phyloP scores from a whole-genome alignment of 37 sponge, comb jelly and placozoan species.

The Eunapius fragilis region DNA sequence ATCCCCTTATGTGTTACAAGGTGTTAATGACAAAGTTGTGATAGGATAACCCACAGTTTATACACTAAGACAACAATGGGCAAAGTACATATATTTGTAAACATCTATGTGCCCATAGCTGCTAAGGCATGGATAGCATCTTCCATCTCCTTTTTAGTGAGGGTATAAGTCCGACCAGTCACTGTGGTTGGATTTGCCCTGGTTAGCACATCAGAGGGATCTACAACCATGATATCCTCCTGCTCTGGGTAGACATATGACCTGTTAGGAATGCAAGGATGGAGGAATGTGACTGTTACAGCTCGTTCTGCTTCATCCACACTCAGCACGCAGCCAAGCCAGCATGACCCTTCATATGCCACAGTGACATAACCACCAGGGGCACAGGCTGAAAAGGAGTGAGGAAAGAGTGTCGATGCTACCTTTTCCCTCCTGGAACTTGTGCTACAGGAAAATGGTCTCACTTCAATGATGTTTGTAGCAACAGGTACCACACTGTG shows the following conservation, averaged over 20 bases:
- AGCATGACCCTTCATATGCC: neutral
- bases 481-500: slow-evolving; percentile 3
- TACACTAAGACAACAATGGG: too few relatives aligned
- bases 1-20: too few relatives aligned
- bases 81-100: too few relatives aligned
- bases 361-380: neutral
- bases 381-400: neutral
- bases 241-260: neutral
- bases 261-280: neutral
- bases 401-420: neutral
- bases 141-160: too few relatives aligned
- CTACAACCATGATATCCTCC: neutral
- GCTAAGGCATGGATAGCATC: too few relatives aligned
- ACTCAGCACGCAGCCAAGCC: neutral
- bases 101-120: too few relatives aligned
- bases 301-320: neutral
- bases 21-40: too few relatives aligned
- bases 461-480: neutral
- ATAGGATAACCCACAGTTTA: too few relatives aligned
- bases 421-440: neutral
- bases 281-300: neutral
- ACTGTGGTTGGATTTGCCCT: too few relatives aligned
- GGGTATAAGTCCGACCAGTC: too few relatives aligned
- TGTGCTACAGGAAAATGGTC: neutral
- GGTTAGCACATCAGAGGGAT: neutral